phyloP scores from a whole-genome alignment of 2,113 vertebrate genomes.

The Archilochus colubris region DNA sequence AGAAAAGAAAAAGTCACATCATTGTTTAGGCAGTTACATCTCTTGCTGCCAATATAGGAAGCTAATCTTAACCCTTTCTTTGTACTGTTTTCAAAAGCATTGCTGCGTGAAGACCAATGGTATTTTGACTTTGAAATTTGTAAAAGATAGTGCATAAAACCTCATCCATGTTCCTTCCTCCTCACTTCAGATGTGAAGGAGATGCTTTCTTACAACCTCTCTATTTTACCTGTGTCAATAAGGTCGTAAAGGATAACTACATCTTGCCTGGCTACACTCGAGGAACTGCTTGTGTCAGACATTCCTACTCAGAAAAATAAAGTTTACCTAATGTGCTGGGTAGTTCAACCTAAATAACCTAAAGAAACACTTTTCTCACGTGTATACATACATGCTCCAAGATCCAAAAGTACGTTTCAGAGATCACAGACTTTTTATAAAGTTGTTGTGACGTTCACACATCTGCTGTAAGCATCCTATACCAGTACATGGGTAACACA shows the following conservation, averaged over 20 bases:
- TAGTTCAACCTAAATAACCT: background rate
- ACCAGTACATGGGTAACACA: background rate
- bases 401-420: background rate
- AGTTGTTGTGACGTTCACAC: background rate
- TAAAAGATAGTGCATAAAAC: background rate
- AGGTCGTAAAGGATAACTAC: background rate
- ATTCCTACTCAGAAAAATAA: background rate
- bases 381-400: accelerated
- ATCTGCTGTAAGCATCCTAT: background rate
- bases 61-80: background rate
- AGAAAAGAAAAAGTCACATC: background rate
- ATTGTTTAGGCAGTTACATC: background rate
- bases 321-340: background rate
- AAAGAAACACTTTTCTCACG: background rate
- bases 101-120: background rate
- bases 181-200: background rate
- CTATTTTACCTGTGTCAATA: background rate
- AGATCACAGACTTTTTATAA: background rate
- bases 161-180: background rate
- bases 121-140: background rate
- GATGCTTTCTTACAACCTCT: background rate
- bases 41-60: accelerated
- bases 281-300: background rate
- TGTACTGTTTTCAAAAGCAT: background rate
- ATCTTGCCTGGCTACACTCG: accelerated